Evolutionary conservation across 2,113 vertebrate genomes (phyloP), one percentile per base, ranked within the genome.

Genomic region (Chloropsis cyanopogon): DNA sequence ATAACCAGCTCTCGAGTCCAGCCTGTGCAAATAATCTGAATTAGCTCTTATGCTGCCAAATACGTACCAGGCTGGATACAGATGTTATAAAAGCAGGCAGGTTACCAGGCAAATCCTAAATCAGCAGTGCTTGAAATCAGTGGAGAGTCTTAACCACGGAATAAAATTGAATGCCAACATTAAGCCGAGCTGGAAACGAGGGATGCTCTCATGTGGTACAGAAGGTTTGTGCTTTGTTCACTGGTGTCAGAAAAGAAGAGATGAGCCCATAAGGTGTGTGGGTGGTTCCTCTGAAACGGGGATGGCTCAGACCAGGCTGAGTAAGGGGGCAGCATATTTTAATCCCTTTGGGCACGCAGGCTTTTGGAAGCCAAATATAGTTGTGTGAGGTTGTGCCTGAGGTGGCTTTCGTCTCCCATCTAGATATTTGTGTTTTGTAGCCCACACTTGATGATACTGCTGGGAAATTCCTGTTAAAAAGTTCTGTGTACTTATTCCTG

Each of bases 271-370:
- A 93, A 94, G 85, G 82, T 81, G 52, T 75, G 88, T 86, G 90
- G 90, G 93, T 94, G 92, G 82, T 82, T 93, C 78, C 71, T 29
- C 70, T 56, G 50, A 37, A 59, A 54, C 10, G 12, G 73, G 84
- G 66, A 82, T 88, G 79, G 90, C 88, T 97, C 90, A 78, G 93
- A 76, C 90, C 92, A 90, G 82, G 64, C 75, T 81, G 82, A 88
- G 65, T 56, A 81, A 94, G 12, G 49, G 92, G 93, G 53, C 90
- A 94, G 65, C 0, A 0, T 88, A 71, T 95, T 94, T 96, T 78
- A 75, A 86, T 94, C 65, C 60, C 29, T 83, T 73, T 47, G 9
- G 4, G 39, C 82, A 83, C 11, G 28, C 60, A 75, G 52, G 69
- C 39, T 91, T 88, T 76, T n/a, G 83, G 37, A 78, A 71, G 60